phyloP scores from a whole-genome alignment of 1,140 invertebrate species.

The Lepidurus arcticus region DNA sequence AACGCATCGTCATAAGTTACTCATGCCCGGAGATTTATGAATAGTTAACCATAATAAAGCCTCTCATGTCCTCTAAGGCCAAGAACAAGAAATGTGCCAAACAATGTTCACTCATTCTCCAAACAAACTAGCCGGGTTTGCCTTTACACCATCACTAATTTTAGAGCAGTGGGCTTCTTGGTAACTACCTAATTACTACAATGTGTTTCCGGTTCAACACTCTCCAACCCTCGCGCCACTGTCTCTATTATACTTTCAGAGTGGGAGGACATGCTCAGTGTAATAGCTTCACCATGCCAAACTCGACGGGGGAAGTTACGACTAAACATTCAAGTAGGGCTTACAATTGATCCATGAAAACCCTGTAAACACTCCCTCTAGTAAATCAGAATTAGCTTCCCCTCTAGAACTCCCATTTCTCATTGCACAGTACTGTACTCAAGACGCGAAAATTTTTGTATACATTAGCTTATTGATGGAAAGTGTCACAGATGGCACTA shows the following conservation, averaged over 20 bases:
- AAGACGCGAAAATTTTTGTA: too few relatives aligned
- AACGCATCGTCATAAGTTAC: constrained; percentile 7
- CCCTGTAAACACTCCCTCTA: neutral
- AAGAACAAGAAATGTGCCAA: neutral
- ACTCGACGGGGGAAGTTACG: neutral
- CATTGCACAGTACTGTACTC: too few relatives aligned
- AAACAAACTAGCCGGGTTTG: neutral
- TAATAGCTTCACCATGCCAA: constrained; percentile 3
- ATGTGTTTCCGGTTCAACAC: constrained; percentile 18
- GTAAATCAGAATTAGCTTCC: neutral
- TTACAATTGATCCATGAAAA: neutral
- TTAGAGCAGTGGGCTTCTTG: neutral
- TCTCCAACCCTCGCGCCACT: neutral
- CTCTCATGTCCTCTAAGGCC: neutral
- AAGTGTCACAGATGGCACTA: too few relatives aligned
- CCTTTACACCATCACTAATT: constrained; percentile 5
- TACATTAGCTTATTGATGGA: too few relatives aligned
- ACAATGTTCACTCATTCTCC: constrained; percentile 1
- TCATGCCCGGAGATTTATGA: neutral
- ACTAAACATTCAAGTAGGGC: neutral
- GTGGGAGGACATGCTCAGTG: constrained; percentile 1
- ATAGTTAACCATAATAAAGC: constrained; percentile 13
- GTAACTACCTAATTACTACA: constrained; percentile 16
- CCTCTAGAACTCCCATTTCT: too few relatives aligned
- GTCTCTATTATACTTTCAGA: neutral